These are phyloP conservation scores for Aix galericulata DNA, from an alignment of 2,113 vertebrate species.

Conservation along the genomic window DNA sequence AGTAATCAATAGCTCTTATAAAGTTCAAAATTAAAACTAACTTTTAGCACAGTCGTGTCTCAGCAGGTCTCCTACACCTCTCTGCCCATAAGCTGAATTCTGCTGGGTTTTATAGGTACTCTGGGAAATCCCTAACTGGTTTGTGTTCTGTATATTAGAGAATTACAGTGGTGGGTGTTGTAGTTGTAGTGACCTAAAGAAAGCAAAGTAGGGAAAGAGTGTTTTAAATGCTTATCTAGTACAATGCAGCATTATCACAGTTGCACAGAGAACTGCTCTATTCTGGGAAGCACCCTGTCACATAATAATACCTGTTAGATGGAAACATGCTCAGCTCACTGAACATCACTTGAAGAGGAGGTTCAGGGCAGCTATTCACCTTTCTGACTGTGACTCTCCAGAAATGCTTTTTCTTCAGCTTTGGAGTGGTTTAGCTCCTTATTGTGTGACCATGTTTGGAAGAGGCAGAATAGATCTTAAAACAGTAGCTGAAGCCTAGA, in stretches of 20 bases:
- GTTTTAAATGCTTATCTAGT: not conserved
- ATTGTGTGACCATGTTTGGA: not conserved
- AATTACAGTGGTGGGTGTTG: not conserved
- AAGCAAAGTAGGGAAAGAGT: not conserved
- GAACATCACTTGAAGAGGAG: not conserved
- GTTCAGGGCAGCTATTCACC: not conserved
- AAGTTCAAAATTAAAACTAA: not conserved
- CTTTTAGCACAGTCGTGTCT: not conserved
- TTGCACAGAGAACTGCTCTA: not conserved
- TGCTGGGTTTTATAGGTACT: not conserved
- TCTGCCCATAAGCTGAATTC: not conserved
- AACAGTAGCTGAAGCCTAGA: not conserved
- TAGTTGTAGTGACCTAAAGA: not conserved
- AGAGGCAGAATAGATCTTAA: not conserved
- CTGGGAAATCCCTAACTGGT: not conserved
- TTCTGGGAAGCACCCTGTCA: not conserved
- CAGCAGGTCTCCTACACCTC: not conserved
- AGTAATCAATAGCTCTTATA: not conserved
- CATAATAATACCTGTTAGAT: not conserved
- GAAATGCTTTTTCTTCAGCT: not conserved
- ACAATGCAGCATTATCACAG: not conserved
- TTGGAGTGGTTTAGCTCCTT: not conserved
- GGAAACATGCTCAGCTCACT: not conserved
- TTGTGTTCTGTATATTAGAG: not conserved
- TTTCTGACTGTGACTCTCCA: not conserved